These are phyloP conservation scores for Malthinus seriepunctatus DNA, from an alignment of 2,888 invertebrate species.

Conservation along the genomic window DNA sequence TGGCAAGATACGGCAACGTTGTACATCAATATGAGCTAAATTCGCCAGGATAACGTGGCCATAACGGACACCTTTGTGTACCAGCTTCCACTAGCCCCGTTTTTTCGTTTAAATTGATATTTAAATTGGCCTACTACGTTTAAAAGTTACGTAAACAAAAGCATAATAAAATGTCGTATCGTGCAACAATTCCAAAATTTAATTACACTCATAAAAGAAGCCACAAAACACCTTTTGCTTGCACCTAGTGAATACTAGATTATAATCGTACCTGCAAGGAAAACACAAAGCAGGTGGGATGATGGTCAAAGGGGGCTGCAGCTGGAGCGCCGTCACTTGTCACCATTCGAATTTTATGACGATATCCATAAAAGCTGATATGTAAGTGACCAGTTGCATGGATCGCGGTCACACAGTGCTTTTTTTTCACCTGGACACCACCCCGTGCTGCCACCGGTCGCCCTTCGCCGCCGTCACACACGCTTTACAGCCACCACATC, in stretches of 20 bases:
- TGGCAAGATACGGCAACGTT: constrained; percentile 46
- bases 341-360: constrained; percentile 15
- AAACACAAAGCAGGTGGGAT: constrained; percentile 24
- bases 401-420: constrained; percentile 8
- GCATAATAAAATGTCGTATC: too few species aligned
- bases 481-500: constrained; percentile 42
- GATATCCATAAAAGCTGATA: constrained; percentile 10
- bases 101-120: constrained; percentile 22
- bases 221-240: constrained; percentile 7
- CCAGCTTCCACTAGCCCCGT: constrained; percentile 41
- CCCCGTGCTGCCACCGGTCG: constrained; percentile 48
- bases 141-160: too few species aligned
- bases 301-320: constrained; percentile 15
- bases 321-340: constrained; percentile 19
- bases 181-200: background rate
- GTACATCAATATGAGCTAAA: constrained; percentile 30
- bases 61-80: constrained; percentile 46
- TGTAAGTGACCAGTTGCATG: background rate
- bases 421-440: constrained; percentile 43
- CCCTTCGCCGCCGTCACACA: constrained; percentile 53
- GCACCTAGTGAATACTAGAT: background rate
- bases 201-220: background rate
- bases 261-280: constrained; percentile 26
- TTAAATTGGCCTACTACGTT: too few species aligned
- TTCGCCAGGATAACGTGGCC: constrained; percentile 38